These are phyloP conservation scores for Chloroceryle inda DNA, from an alignment of 2,797 vertebrate species.

Conservation along the genomic window DNA sequence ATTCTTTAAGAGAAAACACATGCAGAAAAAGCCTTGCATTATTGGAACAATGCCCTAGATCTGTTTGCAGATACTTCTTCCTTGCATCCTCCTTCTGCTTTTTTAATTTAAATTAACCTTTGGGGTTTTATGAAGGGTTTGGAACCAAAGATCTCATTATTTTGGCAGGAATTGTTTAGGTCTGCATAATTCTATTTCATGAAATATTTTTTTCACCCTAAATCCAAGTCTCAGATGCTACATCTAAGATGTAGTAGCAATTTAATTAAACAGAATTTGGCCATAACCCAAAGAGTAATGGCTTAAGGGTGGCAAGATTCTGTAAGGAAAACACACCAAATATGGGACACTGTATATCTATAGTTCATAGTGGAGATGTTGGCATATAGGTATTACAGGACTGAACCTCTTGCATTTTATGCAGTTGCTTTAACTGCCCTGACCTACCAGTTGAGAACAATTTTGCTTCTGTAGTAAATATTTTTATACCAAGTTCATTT, in stretches of 20 bases:
- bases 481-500: background rate
- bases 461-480: background rate
- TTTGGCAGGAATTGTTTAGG: background rate
- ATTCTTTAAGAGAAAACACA: background rate
- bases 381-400: background rate
- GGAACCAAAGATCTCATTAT: background rate
- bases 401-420: background rate
- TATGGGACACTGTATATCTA: fast-evolving
- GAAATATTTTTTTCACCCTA: background rate
- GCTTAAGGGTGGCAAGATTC: fast-evolving
- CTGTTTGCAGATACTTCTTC: constrained; percentile 23
- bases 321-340: background rate
- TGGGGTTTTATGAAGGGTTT: background rate
- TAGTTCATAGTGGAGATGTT: background rate
- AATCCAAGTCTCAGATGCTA: background rate
- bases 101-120: background rate
- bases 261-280: background rate
- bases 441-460: fast-evolving
- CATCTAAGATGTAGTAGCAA: background rate
- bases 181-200: background rate
- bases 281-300: background rate
- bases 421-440: background rate
- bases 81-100: background rate
- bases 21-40: background rate
- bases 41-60: background rate